These are phyloP conservation scores for Phorcus lineatus DNA, from an alignment of 2,888 invertebrate genomes.

Conservation along the genomic window DNA sequence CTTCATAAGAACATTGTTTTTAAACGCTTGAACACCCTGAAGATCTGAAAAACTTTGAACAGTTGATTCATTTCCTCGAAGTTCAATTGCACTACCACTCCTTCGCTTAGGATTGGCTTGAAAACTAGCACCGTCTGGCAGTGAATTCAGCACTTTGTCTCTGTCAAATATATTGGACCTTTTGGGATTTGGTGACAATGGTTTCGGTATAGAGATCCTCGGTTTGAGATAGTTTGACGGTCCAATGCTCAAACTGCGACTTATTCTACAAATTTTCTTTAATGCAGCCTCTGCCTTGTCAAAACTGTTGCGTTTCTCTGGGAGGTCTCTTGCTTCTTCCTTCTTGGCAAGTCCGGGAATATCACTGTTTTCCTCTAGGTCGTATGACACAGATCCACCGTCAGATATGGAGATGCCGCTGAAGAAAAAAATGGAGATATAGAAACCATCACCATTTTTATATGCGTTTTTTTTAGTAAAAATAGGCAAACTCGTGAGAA, in stretches of 20 bases:
- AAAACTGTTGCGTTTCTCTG: constrained; percentile 35
- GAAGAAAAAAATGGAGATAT: constrained; percentile 29
- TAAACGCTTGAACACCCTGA: neutral
- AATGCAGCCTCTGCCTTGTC: constrained; percentile 39
- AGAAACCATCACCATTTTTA: too few relatives aligned
- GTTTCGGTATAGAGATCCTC: neutral
- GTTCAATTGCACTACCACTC: constrained; percentile 14
- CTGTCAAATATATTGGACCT: constrained; percentile 25
- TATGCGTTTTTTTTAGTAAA: too few relatives aligned
- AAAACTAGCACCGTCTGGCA: neutral
- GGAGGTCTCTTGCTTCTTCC: neutral
- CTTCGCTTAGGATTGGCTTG: neutral
- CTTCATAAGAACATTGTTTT: constrained; percentile 11
- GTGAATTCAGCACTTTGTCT: neutral
- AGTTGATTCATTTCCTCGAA: neutral
- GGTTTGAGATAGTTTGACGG: neutral
- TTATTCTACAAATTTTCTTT: constrained; percentile 36
- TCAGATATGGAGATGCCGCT: constrained; percentile 60
- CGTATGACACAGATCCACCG: constrained; percentile 51
- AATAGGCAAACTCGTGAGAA: too few relatives aligned
- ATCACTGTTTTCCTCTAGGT: constrained; percentile 46
- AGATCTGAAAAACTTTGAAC: neutral
- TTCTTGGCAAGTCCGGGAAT: constrained; percentile 13
- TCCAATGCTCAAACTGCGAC: constrained; percentile 33
- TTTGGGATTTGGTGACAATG: neutral